phyloP scores from a whole-genome alignment of 1,140 invertebrate species.

The Wasmannia auropunctata region DNA sequence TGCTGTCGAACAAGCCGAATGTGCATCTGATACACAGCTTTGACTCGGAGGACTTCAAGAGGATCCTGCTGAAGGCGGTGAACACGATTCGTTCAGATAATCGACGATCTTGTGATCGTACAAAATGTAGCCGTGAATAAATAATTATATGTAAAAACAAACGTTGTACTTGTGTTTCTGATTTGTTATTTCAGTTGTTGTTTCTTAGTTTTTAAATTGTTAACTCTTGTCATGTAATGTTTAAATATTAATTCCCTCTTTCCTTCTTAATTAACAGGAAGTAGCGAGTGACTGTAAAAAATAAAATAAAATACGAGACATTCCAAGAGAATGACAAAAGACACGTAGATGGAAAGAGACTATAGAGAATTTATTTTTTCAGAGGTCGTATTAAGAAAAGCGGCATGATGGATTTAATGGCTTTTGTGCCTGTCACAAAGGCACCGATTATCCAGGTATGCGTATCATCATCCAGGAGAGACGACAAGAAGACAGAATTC shows the following conservation, averaged over 20 bases:
- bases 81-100: slow-evolving; percentile 57
- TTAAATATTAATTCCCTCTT: neutral
- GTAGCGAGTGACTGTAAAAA: neutral
- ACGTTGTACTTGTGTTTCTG: neutral
- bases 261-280: neutral
- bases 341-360: neutral
- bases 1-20: slow-evolving; percentile 84
- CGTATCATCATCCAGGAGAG: neutral
- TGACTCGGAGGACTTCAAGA: slow-evolving; percentile 84
- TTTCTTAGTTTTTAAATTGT: neutral
- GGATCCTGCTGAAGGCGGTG: slow-evolving; percentile 80
- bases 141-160: neutral
- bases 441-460: neutral
- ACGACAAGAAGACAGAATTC: neutral
- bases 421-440: neutral
- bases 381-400: neutral
- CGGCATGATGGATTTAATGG: slow-evolving; percentile 51
- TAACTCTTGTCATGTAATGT: neutral
- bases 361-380: neutral
- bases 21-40: slow-evolving; percentile 85
- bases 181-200: neutral
- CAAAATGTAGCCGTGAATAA: neutral
- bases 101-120: neutral
- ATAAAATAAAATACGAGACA: too few relatives aligned
- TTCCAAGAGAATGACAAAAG: neutral